These are phyloP conservation scores for Pseudococcus longispinus DNA, from an alignment of 2,888 invertebrate species.

Conservation along the genomic window DNA sequence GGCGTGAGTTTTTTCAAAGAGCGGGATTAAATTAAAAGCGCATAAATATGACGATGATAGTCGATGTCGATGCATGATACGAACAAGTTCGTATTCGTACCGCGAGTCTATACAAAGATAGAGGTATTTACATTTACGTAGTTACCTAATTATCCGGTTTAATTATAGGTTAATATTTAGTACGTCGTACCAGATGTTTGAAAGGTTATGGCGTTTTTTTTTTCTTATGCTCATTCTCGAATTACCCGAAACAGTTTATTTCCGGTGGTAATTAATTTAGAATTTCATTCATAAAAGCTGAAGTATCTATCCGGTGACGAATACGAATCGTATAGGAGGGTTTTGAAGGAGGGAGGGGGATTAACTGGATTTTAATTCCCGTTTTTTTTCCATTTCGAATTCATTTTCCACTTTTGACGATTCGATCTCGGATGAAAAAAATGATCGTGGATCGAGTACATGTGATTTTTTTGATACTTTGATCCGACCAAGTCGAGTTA, in stretches of 20 bases:
- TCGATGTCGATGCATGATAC: background rate
- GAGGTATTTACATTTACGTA: background rate
- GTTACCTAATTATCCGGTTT: conserved; percentile 44
- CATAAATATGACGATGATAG: background rate
- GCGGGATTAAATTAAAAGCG: background rate
- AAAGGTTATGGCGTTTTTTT: background rate
- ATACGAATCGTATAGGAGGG: background rate
- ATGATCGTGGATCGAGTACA: background rate
- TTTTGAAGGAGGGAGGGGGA: background rate
- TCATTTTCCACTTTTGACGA: background rate
- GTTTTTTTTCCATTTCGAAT: background rate
- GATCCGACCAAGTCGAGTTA: too few species aligned
- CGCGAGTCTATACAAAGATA: background rate
- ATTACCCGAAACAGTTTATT: conserved; percentile 25
- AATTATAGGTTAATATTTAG: conserved; percentile 40
- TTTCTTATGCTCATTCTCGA: background rate
- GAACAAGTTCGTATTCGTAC: background rate
- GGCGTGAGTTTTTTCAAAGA: background rate
- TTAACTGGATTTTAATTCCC: conserved; percentile 13
- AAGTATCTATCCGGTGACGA: conserved; percentile 29
- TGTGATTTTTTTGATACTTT: background rate
- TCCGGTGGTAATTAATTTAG: conserved; percentile 28
- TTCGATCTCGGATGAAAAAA: background rate
- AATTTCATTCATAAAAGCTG: conserved; percentile 5
- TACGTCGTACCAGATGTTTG: background rate